Evolutionary conservation across 2,888 invertebrate species (phyloP), one percentile per base, ranked within the genome.

Genomic region (Acanthacorydalis orientalis): DNA sequence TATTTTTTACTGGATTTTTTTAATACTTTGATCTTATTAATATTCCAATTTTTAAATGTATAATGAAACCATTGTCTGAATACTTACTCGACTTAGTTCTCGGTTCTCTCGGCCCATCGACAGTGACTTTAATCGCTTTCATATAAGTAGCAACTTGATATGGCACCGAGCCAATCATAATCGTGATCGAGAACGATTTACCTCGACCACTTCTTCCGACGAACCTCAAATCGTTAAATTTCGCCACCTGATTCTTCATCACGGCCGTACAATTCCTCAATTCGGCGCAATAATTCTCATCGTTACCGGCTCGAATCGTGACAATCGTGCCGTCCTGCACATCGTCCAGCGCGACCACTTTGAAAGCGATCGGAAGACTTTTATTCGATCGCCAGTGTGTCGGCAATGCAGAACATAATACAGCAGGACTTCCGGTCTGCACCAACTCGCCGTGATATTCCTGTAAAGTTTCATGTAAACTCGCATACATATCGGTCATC

Each of bases 91-190:
- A 88, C 69, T 93, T 95, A 55, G 91, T 91, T 68, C 96, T 74
- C 12, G 97, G 96, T 70, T 97, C 96, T 59, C 98, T 72, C 1
- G 98, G 98, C 58, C 98, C 98, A 62, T 98, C 98, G 33, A 98
- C 98, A 16, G 98, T 98, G 48, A 98, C 96, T 75, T 98, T 98
- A 66, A 98, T 98, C 47, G 96, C 96, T 64, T 96, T 96, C 58
- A 73, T 81, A 66, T 96, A 97, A 4, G 90, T 86, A 44, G 95
- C 90, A 31, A 95, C 81, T 72, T 96, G 95, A 53, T 76, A 72
- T 9, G 78, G 78, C 54, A 76, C 75, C 14, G 80, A 75, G 62
- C 81, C 82, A 60, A 98, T 88, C 55, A 89, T 88, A 64, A 98
- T 97, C 55, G 93, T 92, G 57, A 98, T 68, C 9, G 90, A 86